phyloP scores from a whole-genome alignment of 2,797 vertebrate genomes.

The Agapornis canus region DNA sequence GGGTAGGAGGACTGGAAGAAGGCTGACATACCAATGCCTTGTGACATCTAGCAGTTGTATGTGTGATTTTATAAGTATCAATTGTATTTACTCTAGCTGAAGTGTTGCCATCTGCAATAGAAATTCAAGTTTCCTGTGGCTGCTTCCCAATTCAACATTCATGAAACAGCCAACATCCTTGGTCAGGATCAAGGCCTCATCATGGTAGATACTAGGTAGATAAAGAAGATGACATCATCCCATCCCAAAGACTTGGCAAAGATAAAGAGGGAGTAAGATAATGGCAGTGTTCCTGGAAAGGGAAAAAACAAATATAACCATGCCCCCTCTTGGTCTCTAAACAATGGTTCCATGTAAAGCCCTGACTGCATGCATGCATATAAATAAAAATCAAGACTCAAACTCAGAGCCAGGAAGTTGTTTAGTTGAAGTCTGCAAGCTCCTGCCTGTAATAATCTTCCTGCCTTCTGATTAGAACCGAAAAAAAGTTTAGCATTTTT shows the following conservation, averaged over 20 bases:
- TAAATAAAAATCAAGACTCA: constrained; percentile 40
- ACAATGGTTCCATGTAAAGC: background rate
- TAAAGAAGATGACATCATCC: constrained; percentile 34
- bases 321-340: background rate
- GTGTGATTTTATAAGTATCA: constrained; percentile 32
- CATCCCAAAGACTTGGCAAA: constrained; percentile 15
- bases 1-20: constrained; percentile 3
- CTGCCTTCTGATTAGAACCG: constrained; percentile 27
- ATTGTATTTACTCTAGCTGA: constrained; percentile 23
- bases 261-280: constrained; percentile 28
- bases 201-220: constrained; percentile 8
- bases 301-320: constrained; percentile 9
- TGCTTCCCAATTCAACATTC: constrained; percentile 12
- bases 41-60: constrained; percentile 10
- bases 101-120: background rate
- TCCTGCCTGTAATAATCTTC: constrained; percentile 55
- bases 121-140: constrained; percentile 17
- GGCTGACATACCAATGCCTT: background rate
- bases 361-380: background rate
- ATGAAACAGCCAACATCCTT: constrained; percentile 37
- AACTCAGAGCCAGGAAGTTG: background rate
- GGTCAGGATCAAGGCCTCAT: constrained; percentile 30
- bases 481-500: constrained; percentile 36
- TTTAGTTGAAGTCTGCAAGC: constrained; percentile 26
- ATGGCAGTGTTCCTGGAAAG: constrained; percentile 1